These are phyloP conservation scores for Anthophora plumipes DNA, from an alignment of 2,888 invertebrate species.

Conservation along the genomic window DNA sequence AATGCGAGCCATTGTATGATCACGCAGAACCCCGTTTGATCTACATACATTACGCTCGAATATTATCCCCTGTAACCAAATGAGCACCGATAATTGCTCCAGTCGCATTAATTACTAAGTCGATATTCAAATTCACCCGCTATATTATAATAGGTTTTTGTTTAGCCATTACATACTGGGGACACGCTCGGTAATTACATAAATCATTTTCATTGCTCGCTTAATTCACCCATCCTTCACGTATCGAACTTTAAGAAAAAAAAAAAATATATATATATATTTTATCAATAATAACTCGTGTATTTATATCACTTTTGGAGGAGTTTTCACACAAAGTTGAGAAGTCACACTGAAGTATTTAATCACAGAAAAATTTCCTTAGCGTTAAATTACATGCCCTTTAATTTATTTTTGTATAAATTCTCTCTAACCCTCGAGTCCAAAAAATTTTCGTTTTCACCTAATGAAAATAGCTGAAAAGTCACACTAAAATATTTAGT, in stretches of 20 bases:
- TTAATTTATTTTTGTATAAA: no score
- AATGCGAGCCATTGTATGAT: slow-evolving; percentile 2
- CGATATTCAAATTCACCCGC: slow-evolving; percentile 37
- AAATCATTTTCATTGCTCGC: slow-evolving; percentile 12
- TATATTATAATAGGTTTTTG: slow-evolving; percentile 44
- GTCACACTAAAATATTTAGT: no score
- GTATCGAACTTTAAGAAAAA: background rate
- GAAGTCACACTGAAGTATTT: no score
- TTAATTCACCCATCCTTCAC: background rate
- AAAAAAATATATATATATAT: background rate
- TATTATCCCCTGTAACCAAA: slow-evolving; percentile 36
- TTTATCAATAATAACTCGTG: no score
- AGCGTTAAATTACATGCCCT: no score
- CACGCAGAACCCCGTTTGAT: slow-evolving; percentile 27
- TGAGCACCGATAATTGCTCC: slow-evolving; percentile 42
- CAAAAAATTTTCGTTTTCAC: no score
- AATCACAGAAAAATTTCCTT: no score
- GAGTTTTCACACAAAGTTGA: no score
- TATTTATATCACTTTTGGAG: no score
- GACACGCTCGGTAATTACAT: slow-evolving; percentile 8
- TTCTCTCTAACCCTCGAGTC: no score
- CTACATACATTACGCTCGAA: slow-evolving; percentile 25
- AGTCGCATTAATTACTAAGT: slow-evolving; percentile 41
- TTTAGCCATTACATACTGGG: slow-evolving; percentile 17
- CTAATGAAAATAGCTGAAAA: no score